Conservation (phyloP, 2,113 vertebrate species). For the Pituophis catenifer region DNA sequence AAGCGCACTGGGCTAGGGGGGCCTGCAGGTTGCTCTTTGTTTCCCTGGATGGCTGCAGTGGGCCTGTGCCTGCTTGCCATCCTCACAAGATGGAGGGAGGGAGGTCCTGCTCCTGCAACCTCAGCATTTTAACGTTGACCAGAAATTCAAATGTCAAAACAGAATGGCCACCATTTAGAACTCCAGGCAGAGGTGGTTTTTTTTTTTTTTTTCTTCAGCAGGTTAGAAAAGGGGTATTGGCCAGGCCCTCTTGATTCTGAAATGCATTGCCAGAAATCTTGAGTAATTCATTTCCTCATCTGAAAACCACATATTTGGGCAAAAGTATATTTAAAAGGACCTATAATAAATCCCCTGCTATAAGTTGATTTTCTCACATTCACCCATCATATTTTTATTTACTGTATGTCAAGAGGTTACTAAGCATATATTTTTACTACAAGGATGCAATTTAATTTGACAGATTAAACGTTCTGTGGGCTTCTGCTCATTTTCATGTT, state of each 20-base stretch:
- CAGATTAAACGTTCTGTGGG: neutral
- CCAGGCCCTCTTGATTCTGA: neutral
- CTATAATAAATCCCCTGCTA: neutral
- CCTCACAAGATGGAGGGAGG: neutral
- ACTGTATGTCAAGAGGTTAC: neutral
- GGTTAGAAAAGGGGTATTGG: slow-evolving; percentile 21
- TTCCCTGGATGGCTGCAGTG: neutral
- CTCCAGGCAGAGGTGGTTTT: neutral
- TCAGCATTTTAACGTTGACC: slow-evolving; percentile 7
- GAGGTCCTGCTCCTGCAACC: fast-evolving
- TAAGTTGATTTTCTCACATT: neutral
- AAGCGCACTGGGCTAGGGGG: slow-evolving; percentile 66
- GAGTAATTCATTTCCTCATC: neutral
- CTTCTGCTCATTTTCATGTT: neutral
- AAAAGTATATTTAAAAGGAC: neutral
- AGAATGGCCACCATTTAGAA: neutral
- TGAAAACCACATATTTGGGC: neutral
- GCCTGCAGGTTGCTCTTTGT: slow-evolving; percentile 47
- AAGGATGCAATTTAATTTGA: slow-evolving; percentile 22
- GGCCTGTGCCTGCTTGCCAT: fast-evolving
- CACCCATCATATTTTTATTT: neutral
- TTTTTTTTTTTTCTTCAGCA: neutral
- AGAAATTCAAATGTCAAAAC: slow-evolving; percentile 55
- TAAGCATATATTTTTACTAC: neutral
- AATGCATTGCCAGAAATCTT: neutral